Base-by-base conservation (phyloP, 2,113 vertebrate species). In the Gambusia affinis region DNA sequence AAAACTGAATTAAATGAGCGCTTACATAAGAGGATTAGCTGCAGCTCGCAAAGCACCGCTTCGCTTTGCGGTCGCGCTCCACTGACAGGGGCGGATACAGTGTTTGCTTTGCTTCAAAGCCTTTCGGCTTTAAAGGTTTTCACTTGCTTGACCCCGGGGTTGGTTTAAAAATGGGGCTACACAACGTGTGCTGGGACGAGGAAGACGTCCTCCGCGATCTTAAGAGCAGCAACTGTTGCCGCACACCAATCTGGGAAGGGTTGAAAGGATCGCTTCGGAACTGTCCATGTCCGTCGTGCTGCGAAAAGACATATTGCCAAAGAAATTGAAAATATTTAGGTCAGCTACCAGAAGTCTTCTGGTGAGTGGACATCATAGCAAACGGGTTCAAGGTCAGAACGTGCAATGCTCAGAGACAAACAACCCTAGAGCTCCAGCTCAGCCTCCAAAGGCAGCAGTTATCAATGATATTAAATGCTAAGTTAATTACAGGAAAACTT, bases 21-120 rank as follows among this genome's bases (percentile, higher is more conserved):
- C 67, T 69, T 33, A 57, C 67, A 24, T 57, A 31, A 33, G 47
- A 54, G 24, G 67, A 54, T 69, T 22, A 57, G n/a, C 29, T 57
- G 8, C 29, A 12, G 51, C 51, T 57, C 51, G 1, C 24, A 3
- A 57, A 11, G 10, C 51, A 57, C 24, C 3, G 19, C 24, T 57
- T 57, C 3, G 8, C 22, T n/a, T n/a, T 57, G 24, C 22, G 7
- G 19, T 24, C 47, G 22, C 47, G 22, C 19, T n/a, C 51, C 24
- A 10, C 51, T n/a, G 51, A 57, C 24, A 10, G 51, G 51, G n/a
- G 51, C 51, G 10, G n/a, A 57, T 57, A n/a, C 10, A 57, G 10
- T 7, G 22, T 57, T 57, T 57, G 51, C 51, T 57, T 37, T 57
- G 22, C 24, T n/a, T 57, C 22, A n/a, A 3, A 57, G 19, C 10